A percentile compares a stretch with the other conserved stretches of the same genome.
Evolutionary conservation across 1,140 invertebrate genomes (phyloP).

Genomic region (Apolygus lucorum): DNA sequence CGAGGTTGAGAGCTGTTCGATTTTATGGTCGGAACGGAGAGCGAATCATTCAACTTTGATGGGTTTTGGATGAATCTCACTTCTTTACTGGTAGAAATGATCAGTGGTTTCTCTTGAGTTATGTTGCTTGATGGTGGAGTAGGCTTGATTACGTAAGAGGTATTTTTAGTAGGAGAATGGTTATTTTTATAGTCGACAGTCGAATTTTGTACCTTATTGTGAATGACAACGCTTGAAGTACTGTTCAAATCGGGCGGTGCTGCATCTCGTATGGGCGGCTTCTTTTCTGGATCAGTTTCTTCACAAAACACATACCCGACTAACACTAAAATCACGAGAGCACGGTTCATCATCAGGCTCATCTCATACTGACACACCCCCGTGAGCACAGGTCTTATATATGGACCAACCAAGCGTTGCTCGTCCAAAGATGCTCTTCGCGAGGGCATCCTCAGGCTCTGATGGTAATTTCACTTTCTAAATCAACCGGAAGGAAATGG

Average conservation of each 20-base stretch:
- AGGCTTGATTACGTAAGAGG: background rate
- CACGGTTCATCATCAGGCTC: conserved; percentile 3
- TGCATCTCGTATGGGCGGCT: background rate
- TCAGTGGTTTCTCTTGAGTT: background rate
- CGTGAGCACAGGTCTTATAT: conserved; percentile 2
- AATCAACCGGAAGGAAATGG: conserved; percentile 11
- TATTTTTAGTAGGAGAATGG: background rate
- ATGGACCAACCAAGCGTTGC: conserved; percentile 6
- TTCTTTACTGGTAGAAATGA: background rate
- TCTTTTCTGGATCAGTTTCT: background rate
- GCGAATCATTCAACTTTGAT: background rate
- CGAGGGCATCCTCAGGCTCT: background rate
- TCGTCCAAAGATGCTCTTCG: background rate
- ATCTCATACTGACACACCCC: conserved; percentile 5
- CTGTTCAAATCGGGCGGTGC: background rate
- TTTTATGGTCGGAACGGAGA: no score
- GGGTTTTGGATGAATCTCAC: background rate
- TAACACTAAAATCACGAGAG: background rate
- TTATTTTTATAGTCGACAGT: background rate
- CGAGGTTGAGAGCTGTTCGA: no score
- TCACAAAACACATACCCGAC: background rate
- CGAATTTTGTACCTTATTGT: background rate
- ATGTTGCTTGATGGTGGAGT: background rate
- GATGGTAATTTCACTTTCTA: conserved; percentile 7
- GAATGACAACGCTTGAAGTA: background rate